Percentiles rank a stretch among this genome's conserved stretches.
Evolutionary conservation across 1,140 invertebrate genomes (phyloP).

Genomic region (Drosophila watanabei): DNA sequence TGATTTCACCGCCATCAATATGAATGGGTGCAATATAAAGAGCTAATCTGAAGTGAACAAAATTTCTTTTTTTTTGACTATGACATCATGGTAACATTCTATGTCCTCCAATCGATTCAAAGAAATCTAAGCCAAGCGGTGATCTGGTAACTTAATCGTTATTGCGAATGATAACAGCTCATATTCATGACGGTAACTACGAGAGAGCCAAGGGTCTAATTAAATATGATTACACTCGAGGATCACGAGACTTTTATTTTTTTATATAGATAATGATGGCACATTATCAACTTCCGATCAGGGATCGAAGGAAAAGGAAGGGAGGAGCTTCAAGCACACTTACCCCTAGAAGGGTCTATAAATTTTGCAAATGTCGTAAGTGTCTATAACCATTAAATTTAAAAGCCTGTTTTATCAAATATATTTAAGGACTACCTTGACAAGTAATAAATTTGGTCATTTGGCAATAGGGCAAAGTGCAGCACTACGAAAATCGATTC

Average conservation of each 20-base stretch:
- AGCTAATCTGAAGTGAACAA: background rate
- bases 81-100: slow-evolving; percentile 32
- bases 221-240: slow-evolving; percentile 42
- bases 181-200: no score
- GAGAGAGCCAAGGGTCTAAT: slow-evolving; percentile 32
- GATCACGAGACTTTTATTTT: slow-evolving; percentile 19
- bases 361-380: slow-evolving; percentile 52
- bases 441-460: slow-evolving; percentile 41
- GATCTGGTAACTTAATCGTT: slow-evolving; percentile 31
- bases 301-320: background rate
- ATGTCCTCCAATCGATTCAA: slow-evolving; percentile 23
- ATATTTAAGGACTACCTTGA: slow-evolving; percentile 29
- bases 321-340: no score
- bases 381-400: slow-evolving; percentile 33
- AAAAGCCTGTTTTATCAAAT: slow-evolving; percentile 39
- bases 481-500: background rate
- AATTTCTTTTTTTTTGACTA: background rate
- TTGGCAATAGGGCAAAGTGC: background rate
- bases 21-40: slow-evolving; percentile 12
- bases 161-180: slow-evolving; percentile 28
- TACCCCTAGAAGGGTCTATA: slow-evolving; percentile 35
- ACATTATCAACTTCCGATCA: slow-evolving; percentile 6
- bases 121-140: slow-evolving; percentile 25
- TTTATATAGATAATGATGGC: background rate
- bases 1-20: slow-evolving; percentile 1